These are phyloP conservation scores for Polypterus senegalus DNA, from an alignment of 2,113 vertebrate species.

Conservation along the genomic window DNA sequence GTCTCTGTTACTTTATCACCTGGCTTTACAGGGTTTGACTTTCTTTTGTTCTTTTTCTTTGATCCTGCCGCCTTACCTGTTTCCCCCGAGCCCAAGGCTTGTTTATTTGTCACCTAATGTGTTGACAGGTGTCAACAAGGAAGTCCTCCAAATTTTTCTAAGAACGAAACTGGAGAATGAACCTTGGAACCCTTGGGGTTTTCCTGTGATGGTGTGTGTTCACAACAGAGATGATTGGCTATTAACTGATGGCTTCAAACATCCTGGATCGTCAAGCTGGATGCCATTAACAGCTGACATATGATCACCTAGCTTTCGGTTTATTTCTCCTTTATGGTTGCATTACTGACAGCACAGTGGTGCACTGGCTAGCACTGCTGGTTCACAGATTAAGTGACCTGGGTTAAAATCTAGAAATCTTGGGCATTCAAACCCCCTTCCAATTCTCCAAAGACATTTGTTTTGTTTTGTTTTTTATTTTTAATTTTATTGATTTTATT, in stretches of 20 bases:
- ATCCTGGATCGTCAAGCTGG: too few relatives aligned
- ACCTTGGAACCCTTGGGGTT: slow-evolving; percentile 38
- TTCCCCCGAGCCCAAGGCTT: slow-evolving; percentile 35
- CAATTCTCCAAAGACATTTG: too few relatives aligned
- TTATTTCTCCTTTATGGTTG: too few relatives aligned
- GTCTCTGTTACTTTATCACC: slow-evolving; percentile 4
- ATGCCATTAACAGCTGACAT: too few relatives aligned
- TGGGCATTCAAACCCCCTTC: too few relatives aligned
- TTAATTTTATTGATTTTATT: too few relatives aligned
- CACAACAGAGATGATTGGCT: slow-evolving; percentile 19
- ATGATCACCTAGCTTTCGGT: too few relatives aligned
- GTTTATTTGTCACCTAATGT: slow-evolving; percentile 44
- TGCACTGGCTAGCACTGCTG: too few relatives aligned
- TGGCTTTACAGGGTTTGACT: slow-evolving; percentile 9
- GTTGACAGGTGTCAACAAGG: slow-evolving; percentile 42
- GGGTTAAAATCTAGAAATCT: too few relatives aligned
- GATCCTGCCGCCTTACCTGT: slow-evolving; percentile 34
- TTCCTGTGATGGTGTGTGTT: slow-evolving; percentile 50
- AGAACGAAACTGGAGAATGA: slow-evolving; percentile 21
- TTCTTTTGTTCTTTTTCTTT: slow-evolving; percentile 25
- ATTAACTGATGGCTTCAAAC: neutral
- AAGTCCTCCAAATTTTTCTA: slow-evolving; percentile 42
- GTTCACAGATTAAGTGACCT: too few relatives aligned
- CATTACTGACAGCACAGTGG: too few relatives aligned
- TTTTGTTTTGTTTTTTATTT: too few relatives aligned